phyloP scores from a whole-genome alignment of 2,113 vertebrate species.

The Numida meleagris region DNA sequence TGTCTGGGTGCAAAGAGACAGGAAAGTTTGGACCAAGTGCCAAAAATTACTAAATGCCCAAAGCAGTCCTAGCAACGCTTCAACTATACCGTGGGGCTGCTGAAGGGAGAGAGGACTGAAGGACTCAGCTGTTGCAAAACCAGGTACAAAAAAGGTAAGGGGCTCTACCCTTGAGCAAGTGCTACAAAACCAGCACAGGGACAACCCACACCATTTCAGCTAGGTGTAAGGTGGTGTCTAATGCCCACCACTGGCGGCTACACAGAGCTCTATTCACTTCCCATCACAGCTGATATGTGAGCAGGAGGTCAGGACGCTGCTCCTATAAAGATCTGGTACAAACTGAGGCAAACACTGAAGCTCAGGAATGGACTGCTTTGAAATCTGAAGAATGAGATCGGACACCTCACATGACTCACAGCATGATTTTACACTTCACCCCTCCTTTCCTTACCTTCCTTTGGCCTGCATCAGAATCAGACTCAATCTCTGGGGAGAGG shows the following conservation, averaged over 20 bases:
- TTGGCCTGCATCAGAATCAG: background rate
- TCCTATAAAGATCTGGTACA: background rate
- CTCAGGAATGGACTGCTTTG: background rate
- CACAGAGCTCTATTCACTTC: background rate
- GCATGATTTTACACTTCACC: background rate
- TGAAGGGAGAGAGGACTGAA: background rate
- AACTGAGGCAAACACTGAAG: background rate
- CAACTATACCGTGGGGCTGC: background rate
- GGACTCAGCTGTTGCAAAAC: background rate
- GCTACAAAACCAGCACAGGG: background rate
- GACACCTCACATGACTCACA: background rate
- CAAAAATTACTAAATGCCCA: background rate
- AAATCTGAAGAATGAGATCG: background rate
- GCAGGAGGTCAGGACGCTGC: background rate
- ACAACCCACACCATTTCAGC: background rate
- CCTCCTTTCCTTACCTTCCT: background rate
- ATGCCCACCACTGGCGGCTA: background rate
- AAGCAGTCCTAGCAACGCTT: background rate
- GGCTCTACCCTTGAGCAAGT: background rate
- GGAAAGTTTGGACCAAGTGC: background rate
- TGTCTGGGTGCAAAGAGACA: fast-evolving
- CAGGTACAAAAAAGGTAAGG: fast-evolving
- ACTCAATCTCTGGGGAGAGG: background rate
- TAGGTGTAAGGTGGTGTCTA: background rate
- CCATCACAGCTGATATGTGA: fast-evolving